phyloP scores from a whole-genome alignment of 2,888 invertebrate species.

The Latrodectus hesperus region DNA sequence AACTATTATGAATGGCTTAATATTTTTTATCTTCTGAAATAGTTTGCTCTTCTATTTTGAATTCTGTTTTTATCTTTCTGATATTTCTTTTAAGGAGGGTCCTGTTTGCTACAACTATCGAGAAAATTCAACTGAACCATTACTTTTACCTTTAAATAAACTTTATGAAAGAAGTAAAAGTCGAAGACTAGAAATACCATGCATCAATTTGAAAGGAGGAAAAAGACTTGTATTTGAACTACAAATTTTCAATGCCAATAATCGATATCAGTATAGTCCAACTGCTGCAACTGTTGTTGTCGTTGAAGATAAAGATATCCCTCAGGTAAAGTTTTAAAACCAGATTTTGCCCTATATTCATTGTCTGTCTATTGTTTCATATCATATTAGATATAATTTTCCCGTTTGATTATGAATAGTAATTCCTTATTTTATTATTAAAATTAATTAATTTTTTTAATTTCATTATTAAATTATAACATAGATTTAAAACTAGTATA shows the following conservation, averaged over 20 bases:
- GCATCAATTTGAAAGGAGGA: conserved; percentile 64
- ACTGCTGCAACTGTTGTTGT: conserved; percentile 59
- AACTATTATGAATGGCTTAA: neutral
- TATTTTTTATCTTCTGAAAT: neutral
- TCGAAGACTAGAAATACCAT: conserved; percentile 51
- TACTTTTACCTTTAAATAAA: conserved; percentile 43
- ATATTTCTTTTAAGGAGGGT: conserved; percentile 34
- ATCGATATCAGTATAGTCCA: conserved; percentile 64
- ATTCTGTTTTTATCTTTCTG: neutral
- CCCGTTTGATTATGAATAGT: too few relatives aligned
- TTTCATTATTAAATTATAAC: too few relatives aligned
- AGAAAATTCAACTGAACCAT: conserved; percentile 39
- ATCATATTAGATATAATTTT: neutral
- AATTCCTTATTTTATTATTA: too few relatives aligned
- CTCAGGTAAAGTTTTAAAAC: conserved; percentile 59
- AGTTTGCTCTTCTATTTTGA: neutral
- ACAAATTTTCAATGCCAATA: conserved; percentile 70
- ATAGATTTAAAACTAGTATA: too few relatives aligned
- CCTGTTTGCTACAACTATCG: conserved; percentile 62
- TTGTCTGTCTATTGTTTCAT: neutral
- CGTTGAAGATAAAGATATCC: conserved; percentile 68
- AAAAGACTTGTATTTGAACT: conserved; percentile 68
- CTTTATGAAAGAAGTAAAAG: conserved; percentile 18
- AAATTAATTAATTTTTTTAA: too few relatives aligned
- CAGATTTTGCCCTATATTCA: neutral